These are phyloP conservation scores for Phenganax marumi DNA, from an alignment of 92 coral and sea anemone species.

Conservation along the genomic window DNA sequence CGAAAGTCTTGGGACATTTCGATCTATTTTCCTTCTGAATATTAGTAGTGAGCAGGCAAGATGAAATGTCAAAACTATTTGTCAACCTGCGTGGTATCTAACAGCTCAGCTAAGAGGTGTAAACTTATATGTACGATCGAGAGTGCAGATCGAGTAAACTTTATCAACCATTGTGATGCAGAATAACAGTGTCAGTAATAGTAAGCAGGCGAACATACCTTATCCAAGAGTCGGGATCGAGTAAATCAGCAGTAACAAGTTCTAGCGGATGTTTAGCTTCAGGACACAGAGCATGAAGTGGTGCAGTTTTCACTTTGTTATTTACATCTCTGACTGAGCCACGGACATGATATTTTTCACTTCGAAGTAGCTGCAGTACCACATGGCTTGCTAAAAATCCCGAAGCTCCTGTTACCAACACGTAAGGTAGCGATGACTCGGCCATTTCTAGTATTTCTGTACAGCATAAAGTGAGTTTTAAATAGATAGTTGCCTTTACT, in stretches of 20 bases:
- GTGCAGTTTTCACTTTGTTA: constrained; percentile 74
- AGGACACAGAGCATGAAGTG: constrained; percentile 67
- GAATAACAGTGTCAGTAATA: too few species aligned
- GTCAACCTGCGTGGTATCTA: too few species aligned
- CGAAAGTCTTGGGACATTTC: too few species aligned
- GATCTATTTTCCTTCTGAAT: too few species aligned
- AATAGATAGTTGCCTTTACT: too few species aligned
- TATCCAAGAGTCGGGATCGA: constrained; percentile 74
- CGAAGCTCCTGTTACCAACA: constrained; percentile 90
- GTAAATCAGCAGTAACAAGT: constrained; percentile 83
- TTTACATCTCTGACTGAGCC: constrained; percentile 81
- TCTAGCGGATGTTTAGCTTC: constrained; percentile 78
- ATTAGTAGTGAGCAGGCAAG: too few species aligned
- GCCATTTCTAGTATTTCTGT: constrained; percentile 6
- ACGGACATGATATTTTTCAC: constrained; percentile 70
- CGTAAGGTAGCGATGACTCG: constrained; percentile 54
- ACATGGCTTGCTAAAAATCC: constrained; percentile 92
- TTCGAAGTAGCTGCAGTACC: constrained; percentile 66
- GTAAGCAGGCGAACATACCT: constrained; percentile 51
- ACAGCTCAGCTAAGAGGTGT: too few species aligned
- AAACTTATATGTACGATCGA: too few species aligned
- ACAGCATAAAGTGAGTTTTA: not conserved
- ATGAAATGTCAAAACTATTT: too few species aligned
- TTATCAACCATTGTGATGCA: too few species aligned
- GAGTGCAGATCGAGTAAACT: too few species aligned